phyloP scores from a whole-genome alignment of 2,797 vertebrate genomes.

The Betta splendens region DNA sequence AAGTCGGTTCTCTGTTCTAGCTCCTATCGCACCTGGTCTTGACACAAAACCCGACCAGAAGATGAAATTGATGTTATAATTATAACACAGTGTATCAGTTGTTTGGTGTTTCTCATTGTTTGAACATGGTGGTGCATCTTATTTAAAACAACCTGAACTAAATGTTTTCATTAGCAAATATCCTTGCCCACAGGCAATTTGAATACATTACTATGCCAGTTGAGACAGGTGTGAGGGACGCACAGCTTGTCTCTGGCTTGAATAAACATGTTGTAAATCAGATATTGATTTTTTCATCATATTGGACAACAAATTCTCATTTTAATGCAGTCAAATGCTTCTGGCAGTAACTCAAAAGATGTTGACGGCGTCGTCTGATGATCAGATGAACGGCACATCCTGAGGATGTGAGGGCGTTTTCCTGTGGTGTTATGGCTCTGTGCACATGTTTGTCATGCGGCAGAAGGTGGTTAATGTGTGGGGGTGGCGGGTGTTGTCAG shows the following conservation, averaged over 20 bases:
- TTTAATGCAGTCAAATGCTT: slow-evolving; percentile 22
- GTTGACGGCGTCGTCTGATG: slow-evolving; percentile 49
- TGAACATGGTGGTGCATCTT: not conserved
- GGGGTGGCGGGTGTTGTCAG: slow-evolving; percentile 77
- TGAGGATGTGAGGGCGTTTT: slow-evolving; percentile 76
- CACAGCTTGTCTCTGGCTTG: slow-evolving; percentile 1
- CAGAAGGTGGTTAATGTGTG: slow-evolving; percentile 64
- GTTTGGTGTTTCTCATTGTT: slow-evolving; percentile 22
- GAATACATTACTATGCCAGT: slow-evolving; percentile 10
- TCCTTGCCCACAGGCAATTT: slow-evolving; percentile 7
- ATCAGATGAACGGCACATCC: slow-evolving; percentile 71
- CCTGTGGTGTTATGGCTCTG: slow-evolving; percentile 69
- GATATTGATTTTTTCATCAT: not conserved
- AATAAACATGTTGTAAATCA: slow-evolving; percentile 18
- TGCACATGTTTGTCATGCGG: slow-evolving; percentile 72
- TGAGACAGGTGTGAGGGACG: slow-evolving; percentile 3
- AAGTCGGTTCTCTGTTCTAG: not conserved
- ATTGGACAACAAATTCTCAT: slow-evolving; percentile 22
- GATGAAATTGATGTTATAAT: slow-evolving; percentile 15
- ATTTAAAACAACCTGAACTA: slow-evolving; percentile 7
- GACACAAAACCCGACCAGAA: slow-evolving; percentile 45
- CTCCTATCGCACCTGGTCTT: slow-evolving; percentile 59
- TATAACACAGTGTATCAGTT: slow-evolving; percentile 7
- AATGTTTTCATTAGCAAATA: slow-evolving; percentile 33
- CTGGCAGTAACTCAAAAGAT: slow-evolving; percentile 50